Base-by-base conservation (phyloP, 1,140 invertebrate genomes). In the Mylabris phalerata region DNA sequence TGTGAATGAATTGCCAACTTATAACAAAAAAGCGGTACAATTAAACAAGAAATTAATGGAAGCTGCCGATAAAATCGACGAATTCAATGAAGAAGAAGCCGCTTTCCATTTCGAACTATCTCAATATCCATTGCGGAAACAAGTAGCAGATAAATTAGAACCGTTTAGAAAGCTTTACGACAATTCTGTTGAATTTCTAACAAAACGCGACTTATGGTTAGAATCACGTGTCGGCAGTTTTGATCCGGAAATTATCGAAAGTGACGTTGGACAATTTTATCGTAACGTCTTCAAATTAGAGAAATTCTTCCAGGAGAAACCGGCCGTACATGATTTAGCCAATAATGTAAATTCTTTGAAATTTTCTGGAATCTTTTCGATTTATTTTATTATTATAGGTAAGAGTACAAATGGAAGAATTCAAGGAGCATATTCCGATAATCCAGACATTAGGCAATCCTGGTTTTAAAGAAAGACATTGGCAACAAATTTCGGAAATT, bases 401-500 rank as follows among this genome's bases (percentile, higher is more conserved):
- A 3, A 62, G 87, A 69, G 76, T 74, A 56, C 84, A 83, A 73
- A 92, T 98, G 58, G 94, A 98, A 69, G 85, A 88, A 11, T 98
- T 98, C 75, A 88, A 88, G 60, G 87, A 89, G 45, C 84, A 96
- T 70, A 82, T 97, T 82, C 92, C 94, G 0, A 85, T 98, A 4
- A 88, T 98, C 49, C 82, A 88, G 69, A 95, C 92, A 0, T 76
- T 98, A 1, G 95, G 95, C 42, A 98, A 98, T 80, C 93, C 94
- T 3, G 93, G 89, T 39, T 85, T 98, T 79, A 89, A 96, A 69
- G 84, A 84, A 9, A 81, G 95, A 7, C 95, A 98, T 74, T 98
- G 95, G 95, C 93, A 96, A 68, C 88, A 92, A 75, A 87, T 98
- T 9, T 95, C 93, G 0, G 93, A 98, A 67, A 91, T 96, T 56